A percentile compares a stretch with the other conserved stretches of the same genome.
phyloP scores from a whole-genome alignment of 2,888 invertebrate species.

The Hetaerina titia region DNA sequence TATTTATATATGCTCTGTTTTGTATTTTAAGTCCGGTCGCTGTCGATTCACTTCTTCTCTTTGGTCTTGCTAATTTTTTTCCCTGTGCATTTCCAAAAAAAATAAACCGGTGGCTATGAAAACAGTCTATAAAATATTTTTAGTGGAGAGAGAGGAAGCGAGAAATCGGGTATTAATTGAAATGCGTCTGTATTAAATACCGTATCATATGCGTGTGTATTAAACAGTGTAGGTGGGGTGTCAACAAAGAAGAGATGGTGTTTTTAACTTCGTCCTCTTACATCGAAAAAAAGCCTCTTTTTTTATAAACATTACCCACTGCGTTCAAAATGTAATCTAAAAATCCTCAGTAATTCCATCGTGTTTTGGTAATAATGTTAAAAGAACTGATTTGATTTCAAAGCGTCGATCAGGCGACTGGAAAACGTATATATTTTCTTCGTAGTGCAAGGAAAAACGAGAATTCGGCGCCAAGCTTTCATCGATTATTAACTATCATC shows the following conservation, averaged over 20 bases:
- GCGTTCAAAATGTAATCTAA: too few species aligned
- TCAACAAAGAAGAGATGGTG: background rate
- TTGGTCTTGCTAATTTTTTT: background rate
- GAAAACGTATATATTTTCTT: too few species aligned
- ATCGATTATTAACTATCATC: too few species aligned
- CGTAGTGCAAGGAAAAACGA: too few species aligned
- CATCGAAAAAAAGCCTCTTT: too few species aligned
- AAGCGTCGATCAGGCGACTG: too few species aligned
- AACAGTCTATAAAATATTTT: background rate
- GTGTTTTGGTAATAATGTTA: too few species aligned
- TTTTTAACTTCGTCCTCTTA: background rate
- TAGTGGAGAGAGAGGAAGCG: background rate
- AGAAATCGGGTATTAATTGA: background rate
- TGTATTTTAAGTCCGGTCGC: background rate
- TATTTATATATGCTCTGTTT: background rate
- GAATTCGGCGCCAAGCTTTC: too few species aligned
- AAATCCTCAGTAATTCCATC: too few species aligned
- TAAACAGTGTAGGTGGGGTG: background rate
- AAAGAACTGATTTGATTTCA: too few species aligned
- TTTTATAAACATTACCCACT: too few species aligned
- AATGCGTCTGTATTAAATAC: background rate
- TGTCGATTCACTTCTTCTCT: background rate
- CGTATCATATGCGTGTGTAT: background rate
- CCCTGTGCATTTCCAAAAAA: background rate
- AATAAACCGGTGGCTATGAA: background rate